Percentiles rank a stretch among this genome's conserved stretches.
Conservation (phyloP, 1,140 invertebrate genomes). For the Protaetia brevitarsis region DNA sequence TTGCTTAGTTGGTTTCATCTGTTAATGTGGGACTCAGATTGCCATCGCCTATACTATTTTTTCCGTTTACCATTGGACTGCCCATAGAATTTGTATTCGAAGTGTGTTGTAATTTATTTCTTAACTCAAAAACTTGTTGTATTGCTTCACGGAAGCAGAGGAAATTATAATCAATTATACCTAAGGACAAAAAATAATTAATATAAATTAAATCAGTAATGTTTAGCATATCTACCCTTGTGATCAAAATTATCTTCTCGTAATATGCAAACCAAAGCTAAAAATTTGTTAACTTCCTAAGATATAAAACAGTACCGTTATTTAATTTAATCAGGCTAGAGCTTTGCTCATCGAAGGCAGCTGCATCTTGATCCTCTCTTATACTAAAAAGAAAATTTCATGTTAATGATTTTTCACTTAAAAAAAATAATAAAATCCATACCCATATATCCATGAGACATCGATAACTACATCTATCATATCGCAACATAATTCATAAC, state of each 20-base stretch:
- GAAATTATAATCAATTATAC: conserved; percentile 96
- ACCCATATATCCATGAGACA: conserved; percentile 99
- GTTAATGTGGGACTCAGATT: conserved; percentile 27
- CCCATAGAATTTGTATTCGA: conserved; percentile 37
- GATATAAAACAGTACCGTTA: conserved; percentile 94
- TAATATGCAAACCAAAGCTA: conserved; percentile 96
- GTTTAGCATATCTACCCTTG: conserved; percentile 67
- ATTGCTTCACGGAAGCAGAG: conserved; percentile 90
- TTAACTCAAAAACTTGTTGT: conserved; percentile 84
- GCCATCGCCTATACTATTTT: conserved; percentile 35
- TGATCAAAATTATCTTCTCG: conserved; percentile 97
- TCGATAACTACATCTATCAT: conserved; percentile 99
- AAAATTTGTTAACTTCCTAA: conserved; percentile 97
- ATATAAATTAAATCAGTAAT: not conserved
- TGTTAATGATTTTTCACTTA: no score
- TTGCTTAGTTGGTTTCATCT: not conserved
- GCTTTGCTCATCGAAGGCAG: conserved; percentile 92
- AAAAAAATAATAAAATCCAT: conserved; percentile 37
- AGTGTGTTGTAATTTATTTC: conserved; percentile 56
- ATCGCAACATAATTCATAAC: conserved; percentile 98
- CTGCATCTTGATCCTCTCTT: conserved; percentile 74
- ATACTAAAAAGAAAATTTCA: conserved; percentile 63
- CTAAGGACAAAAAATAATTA: conserved; percentile 53
- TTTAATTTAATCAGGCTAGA: conserved; percentile 96
- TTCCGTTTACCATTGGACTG: conserved; percentile 43